phyloP scores from a whole-genome alignment of 2,888 invertebrate genomes.

The Parapristionchus giblindavisi region DNA sequence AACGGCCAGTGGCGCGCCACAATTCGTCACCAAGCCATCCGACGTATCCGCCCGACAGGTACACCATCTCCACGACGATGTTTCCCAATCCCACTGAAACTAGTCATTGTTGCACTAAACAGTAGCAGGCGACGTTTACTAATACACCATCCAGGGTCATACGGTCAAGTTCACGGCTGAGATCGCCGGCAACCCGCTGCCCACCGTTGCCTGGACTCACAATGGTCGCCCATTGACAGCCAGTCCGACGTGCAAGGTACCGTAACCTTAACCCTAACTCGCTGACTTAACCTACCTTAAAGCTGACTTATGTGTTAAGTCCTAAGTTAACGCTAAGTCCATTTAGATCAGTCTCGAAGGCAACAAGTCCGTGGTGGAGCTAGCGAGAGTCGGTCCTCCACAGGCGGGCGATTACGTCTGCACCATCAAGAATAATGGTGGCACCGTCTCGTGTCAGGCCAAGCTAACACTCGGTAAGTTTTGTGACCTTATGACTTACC shows the following conservation, averaged over 20 bases:
- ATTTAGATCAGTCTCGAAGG: conserved; percentile 63
- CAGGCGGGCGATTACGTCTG: conserved; percentile 66
- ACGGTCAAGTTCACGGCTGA: conserved; percentile 65
- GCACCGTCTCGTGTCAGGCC: conserved; percentile 66
- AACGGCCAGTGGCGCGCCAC: conserved; percentile 58
- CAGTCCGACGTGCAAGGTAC: conserved; percentile 40
- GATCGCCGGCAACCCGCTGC: conserved; percentile 65
- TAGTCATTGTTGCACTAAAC: not conserved
- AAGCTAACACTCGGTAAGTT: conserved; percentile 61
- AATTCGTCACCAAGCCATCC: conserved; percentile 62
- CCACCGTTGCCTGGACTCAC: conserved; percentile 65
- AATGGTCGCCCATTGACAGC: conserved; percentile 60
- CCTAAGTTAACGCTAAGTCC: not conserved
- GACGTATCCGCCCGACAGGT: conserved; percentile 65
- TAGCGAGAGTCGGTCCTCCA: conserved; percentile 60
- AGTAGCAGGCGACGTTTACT: not conserved
- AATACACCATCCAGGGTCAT: conserved; percentile 44
- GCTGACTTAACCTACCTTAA: not conserved
- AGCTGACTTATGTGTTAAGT: too few relatives aligned
- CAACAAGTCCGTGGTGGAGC: conserved; percentile 62
- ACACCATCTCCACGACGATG: conserved; percentile 9
- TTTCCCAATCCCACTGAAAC: not conserved
- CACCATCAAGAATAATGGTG: conserved; percentile 62
- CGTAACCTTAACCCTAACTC: not conserved
- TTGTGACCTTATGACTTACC: too few relatives aligned